Conservation (phyloP, 2,113 vertebrate species). For the Brachyhypopomus occidentalis region DNA sequence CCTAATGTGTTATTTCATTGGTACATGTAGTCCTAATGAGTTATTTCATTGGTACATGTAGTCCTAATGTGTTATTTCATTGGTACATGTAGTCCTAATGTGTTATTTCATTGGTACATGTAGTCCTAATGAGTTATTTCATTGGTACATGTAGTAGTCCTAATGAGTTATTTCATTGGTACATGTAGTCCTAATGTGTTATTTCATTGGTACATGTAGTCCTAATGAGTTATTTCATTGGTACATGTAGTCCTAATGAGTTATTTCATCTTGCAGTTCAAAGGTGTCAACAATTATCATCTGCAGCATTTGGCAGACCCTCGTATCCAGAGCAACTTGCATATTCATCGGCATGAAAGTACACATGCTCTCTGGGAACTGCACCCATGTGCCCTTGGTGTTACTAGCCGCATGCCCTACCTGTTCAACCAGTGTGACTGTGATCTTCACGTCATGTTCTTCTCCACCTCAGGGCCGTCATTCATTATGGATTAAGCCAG, state of each 20-base stretch:
- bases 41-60: conserved; percentile 25
- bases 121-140: conserved; percentile 30
- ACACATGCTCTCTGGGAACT: too few relatives aligned
- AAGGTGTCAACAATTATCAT: conserved; percentile 38
- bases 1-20: conserved; percentile 37
- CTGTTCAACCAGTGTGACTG: too few relatives aligned
- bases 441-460: conserved; percentile 22
- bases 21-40: conserved; percentile 13
- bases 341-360: too few relatives aligned
- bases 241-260: conserved; percentile 13
- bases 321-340: too few relatives aligned
- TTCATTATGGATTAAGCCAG: conserved; percentile 49
- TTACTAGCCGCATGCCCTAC: too few relatives aligned
- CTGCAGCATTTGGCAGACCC: conserved; percentile 22
- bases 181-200: conserved; percentile 14
- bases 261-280: conserved; percentile 55
- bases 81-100: conserved; percentile 14
- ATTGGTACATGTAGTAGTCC: conserved; percentile 17
- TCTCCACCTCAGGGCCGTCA: conserved; percentile 54
- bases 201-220: conserved; percentile 22
- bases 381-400: too few relatives aligned
- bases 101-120: conserved; percentile 26
- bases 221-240: conserved; percentile 36
- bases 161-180: conserved; percentile 35
- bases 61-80: conserved; percentile 35